These are phyloP conservation scores for Morelia viridis DNA, from an alignment of 2,797 vertebrate genomes.

Conservation along the genomic window DNA sequence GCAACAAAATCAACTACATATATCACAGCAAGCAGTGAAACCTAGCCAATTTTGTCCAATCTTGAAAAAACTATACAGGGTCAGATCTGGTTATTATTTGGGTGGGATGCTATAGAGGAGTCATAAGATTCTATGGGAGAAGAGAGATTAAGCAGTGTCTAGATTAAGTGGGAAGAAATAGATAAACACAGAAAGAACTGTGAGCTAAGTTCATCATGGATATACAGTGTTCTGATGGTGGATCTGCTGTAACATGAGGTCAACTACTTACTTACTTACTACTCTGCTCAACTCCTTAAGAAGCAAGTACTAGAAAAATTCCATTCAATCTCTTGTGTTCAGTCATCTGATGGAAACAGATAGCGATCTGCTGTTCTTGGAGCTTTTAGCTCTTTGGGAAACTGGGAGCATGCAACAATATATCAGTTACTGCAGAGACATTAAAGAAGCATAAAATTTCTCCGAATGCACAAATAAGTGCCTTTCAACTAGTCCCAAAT, in stretches of 20 bases:
- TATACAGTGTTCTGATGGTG: neutral
- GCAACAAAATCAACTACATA: neutral
- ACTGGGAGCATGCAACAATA: neutral
- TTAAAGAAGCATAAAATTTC: neutral
- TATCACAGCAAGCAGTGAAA: neutral
- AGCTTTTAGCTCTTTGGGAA: neutral
- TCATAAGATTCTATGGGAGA: neutral
- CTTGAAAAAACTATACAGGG: neutral
- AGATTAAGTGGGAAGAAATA: neutral
- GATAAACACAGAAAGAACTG: neutral
- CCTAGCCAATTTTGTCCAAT: neutral
- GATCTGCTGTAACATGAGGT: neutral
- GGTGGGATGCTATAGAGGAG: neutral
- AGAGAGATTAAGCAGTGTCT: neutral
- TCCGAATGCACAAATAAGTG: neutral
- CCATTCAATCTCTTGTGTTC: neutral
- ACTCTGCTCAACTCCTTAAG: neutral
- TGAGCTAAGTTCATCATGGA: neutral
- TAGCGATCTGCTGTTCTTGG: neutral
- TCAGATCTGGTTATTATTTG: neutral
- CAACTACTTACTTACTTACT: neutral
- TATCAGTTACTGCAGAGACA: neutral
- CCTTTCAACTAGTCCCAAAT: neutral
- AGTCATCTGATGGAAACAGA: neutral
- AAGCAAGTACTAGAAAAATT: neutral